Conservation (phyloP, 2,113 vertebrate genomes). For the Turnix velox region DNA sequence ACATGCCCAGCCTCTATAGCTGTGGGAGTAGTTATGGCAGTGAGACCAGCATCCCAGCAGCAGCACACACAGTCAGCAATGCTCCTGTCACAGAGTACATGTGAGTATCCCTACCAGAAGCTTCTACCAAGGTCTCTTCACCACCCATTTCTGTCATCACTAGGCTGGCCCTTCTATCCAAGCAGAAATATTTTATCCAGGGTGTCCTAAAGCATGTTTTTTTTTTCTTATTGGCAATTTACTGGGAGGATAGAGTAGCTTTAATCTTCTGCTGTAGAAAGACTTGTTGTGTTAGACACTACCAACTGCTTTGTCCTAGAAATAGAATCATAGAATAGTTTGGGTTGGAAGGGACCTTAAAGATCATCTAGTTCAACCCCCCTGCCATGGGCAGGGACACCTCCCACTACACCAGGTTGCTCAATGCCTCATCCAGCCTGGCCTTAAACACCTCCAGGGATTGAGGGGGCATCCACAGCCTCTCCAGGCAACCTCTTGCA, state of each 20-base stretch:
- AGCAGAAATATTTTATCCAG: background rate
- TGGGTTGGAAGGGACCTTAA: too few species aligned
- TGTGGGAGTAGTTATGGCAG: conserved; percentile 98
- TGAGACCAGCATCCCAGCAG: conserved; percentile 93
- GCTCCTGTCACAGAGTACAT: conserved; percentile 98
- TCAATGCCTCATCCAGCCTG: too few species aligned
- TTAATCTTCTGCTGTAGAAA: background rate
- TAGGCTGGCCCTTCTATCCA: background rate
- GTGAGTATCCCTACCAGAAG: conserved; percentile 72
- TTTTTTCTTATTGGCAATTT: background rate
- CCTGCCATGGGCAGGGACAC: too few species aligned
- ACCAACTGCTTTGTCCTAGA: background rate
- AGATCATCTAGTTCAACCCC: too few species aligned
- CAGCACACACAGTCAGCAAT: conserved; percentile 97
- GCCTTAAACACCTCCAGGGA: too few species aligned
- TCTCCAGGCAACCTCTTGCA: too few species aligned
- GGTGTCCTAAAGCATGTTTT: background rate
- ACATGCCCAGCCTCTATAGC: conserved; percentile 98
- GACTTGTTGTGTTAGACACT: background rate
- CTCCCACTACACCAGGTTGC: too few species aligned
- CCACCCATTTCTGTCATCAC: background rate
- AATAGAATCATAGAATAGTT: too few species aligned
- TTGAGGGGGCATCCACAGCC: too few species aligned
- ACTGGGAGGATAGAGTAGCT: background rate
- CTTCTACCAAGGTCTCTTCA: background rate